Base-by-base conservation (phyloP, 2,797 vertebrate species). In the Rhodeus uyekii region DNA sequence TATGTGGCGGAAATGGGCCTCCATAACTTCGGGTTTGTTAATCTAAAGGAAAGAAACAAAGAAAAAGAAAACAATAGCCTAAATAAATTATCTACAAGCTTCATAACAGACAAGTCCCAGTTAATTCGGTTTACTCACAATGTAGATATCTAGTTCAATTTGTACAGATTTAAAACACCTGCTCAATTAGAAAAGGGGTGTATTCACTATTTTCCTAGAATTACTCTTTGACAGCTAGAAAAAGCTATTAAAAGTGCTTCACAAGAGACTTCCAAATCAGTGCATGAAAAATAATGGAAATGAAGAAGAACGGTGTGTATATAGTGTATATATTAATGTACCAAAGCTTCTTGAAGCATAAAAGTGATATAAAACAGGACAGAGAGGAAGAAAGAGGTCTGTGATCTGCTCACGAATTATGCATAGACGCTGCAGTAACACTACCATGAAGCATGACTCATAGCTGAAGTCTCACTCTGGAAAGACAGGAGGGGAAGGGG, bases 381-480 rank as follows among this genome's bases (percentile, higher is more conserved):
- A 68, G 13, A 81, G 5, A 46, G 3, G 64, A 50, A 55, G 32
- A 44, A 39, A 68, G 22, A 50, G 67, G 12, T 81, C 38, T 48
- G 16, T 22, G 29, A 75, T 68, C 85, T 88, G 89, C 86, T 75
- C 90, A 87, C 78, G 82, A 88, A 90, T 90, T 86, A 88, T 89
- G 90, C 88, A 90, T 86, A 89, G 85, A 90, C 85, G 84, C 91
- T 90, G 93, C 93, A 90, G 78, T 92, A 92, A 86, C 78, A 78
- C 84, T 89, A 90, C 85, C 84, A 80, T 79, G 87, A 89, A 87
- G 90, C 50, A 85, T 95, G 94, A 94, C 89, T 95, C 94, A 95
- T 93, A 91, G 78, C 86, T 90, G 85, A 89, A 83, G 91, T 90
- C 88, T 86, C 79, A 79, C 39, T 60, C 55, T 60, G 39, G 34